A percentile compares a stretch with the other conserved stretches of the same genome.
Conservation (phyloP, 2,888 invertebrate species). For the Thereva unica region DNA sequence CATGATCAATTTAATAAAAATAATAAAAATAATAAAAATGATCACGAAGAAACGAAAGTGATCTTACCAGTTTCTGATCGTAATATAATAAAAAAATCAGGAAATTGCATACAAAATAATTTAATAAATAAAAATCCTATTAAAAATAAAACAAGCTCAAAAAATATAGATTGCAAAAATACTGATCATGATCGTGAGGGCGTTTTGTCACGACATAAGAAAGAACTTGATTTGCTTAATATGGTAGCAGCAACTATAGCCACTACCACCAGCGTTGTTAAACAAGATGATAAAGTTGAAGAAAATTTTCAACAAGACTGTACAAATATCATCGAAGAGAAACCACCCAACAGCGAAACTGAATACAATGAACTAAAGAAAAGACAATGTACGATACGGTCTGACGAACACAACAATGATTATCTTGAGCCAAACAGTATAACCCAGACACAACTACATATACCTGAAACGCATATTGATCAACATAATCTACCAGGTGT, state of each 20-base stretch:
- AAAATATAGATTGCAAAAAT: conserved; percentile 23
- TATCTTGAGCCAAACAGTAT: background rate
- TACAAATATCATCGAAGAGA: conserved; percentile 44
- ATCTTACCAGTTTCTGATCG: conserved; percentile 1
- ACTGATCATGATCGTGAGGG: conserved; percentile 33
- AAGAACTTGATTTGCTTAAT: conserved; percentile 15
- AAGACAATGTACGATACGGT: conserved; percentile 34
- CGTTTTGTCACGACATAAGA: conserved; percentile 27
- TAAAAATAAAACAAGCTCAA: conserved; percentile 12
- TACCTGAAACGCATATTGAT: no score
- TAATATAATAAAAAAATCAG: background rate
- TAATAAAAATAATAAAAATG: conserved; percentile 10
- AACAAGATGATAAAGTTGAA: background rate
- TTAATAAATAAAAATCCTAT: no score
- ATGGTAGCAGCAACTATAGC: conserved; percentile 18
- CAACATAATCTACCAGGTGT: conserved; percentile 19
- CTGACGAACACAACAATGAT: conserved; percentile 16
- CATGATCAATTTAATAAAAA: no score
- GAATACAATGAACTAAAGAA: conserved; percentile 33
- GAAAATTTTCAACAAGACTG: conserved; percentile 29
- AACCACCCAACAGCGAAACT: conserved; percentile 3
- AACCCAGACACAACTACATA: no score
- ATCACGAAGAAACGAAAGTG: conserved; percentile 31
- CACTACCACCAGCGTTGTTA: no score
- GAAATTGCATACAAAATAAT: background rate